Percentiles rank a stretch among this genome's conserved stretches.
Conservation (phyloP, 2,888 invertebrate species). For the Platypus cylindrus region DNA sequence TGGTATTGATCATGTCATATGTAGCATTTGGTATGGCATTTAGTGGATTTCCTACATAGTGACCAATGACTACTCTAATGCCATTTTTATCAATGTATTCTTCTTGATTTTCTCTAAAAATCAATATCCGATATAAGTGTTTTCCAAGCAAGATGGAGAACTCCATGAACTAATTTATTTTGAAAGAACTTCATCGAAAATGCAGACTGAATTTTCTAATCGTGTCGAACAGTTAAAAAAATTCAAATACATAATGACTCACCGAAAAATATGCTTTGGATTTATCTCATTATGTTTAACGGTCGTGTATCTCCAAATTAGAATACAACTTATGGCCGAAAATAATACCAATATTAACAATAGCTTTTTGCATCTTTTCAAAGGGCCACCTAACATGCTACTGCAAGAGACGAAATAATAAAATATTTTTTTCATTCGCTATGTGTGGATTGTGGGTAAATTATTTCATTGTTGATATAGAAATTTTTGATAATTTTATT, state of each 20-base stretch:
- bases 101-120: conserved; percentile 45
- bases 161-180: too few species aligned
- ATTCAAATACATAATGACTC: conserved; percentile 7
- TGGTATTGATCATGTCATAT: conserved; percentile 55
- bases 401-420: conserved; percentile 10
- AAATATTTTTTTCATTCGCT: too few species aligned
- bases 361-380: conserved; percentile 28
- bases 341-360: conserved; percentile 25
- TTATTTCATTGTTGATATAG: too few species aligned
- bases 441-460: too few species aligned
- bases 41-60: conserved; percentile 69
- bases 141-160: too few species aligned
- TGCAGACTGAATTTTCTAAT: not conserved
- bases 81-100: conserved; percentile 61
- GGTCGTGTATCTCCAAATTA: conserved; percentile 21
- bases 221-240: not conserved
- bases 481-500: too few species aligned
- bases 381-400: conserved; percentile 28
- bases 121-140: not conserved
- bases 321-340: conserved; percentile 21
- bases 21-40: conserved; percentile 55
- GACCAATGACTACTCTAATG: conserved; percentile 77
- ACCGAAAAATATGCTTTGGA: conserved; percentile 27
- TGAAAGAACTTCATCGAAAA: not conserved
- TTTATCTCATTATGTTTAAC: conserved; percentile 20